These are phyloP conservation scores for Orthosia incerta DNA, from an alignment of 2,888 invertebrate species.

Conservation along the genomic window DNA sequence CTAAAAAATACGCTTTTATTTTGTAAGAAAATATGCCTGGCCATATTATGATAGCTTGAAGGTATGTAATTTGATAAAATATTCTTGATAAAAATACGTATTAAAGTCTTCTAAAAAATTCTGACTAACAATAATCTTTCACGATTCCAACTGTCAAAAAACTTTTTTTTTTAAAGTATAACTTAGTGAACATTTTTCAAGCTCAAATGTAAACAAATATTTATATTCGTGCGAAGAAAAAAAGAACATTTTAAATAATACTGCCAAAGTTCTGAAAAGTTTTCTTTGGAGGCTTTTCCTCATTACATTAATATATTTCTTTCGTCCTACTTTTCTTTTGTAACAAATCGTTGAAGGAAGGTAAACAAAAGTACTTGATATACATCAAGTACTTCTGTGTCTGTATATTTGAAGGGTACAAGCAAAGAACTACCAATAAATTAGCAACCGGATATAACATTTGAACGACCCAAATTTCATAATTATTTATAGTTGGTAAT, in stretches of 20 bases:
- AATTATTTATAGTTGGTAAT: no score
- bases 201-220: constrained; percentile 34
- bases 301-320: constrained; percentile 43
- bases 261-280: constrained; percentile 34
- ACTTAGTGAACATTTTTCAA: constrained; percentile 14
- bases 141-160: background rate
- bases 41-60: background rate
- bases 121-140: background rate
- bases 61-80: background rate
- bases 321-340: constrained; percentile 48
- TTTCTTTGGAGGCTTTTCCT: constrained; percentile 38
- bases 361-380: constrained; percentile 26
- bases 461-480: no score
- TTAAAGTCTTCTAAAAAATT: background rate
- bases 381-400: background rate
- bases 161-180: background rate
- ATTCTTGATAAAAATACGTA: constrained; percentile 4
- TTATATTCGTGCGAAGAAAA: constrained; percentile 21
- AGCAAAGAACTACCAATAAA: no score
- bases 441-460: no score
- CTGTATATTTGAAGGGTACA: background rate
- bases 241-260: constrained; percentile 42
- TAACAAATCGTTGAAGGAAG: constrained; percentile 26
- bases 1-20: background rate
- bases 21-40: constrained; percentile 2